A percentile compares a stretch with the other conserved stretches of the same genome.
phyloP scores from a whole-genome alignment of 2,113 vertebrate genomes.

The Sula dactylatra region DNA sequence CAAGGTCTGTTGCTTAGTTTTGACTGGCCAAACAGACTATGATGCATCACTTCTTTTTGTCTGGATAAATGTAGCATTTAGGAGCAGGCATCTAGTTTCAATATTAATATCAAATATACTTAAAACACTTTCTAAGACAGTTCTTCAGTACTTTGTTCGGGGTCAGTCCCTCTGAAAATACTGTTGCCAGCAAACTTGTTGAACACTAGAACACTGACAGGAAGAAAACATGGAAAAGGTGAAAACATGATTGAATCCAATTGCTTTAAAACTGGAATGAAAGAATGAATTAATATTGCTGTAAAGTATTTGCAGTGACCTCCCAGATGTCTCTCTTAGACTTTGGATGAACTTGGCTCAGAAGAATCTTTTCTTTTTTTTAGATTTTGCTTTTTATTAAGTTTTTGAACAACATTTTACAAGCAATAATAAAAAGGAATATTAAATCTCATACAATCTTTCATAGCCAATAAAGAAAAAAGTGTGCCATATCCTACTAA shows the following conservation, averaged over 20 bases:
- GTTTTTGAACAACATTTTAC: constrained; percentile 25
- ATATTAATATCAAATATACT: background rate
- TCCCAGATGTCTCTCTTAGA: background rate
- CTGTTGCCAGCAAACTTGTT: background rate
- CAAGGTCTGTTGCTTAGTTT: background rate
- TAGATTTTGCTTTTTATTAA: background rate
- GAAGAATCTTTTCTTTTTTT: background rate
- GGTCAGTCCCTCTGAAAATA: background rate
- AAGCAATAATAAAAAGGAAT: constrained; percentile 18
- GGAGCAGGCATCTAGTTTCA: background rate
- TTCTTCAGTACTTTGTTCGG: background rate
- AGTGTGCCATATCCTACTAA: background rate
- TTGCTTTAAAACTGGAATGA: background rate
- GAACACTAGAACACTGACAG: background rate
- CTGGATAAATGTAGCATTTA: background rate
- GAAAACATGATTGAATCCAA: background rate
- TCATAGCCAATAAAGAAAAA: background rate
- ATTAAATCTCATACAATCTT: background rate
- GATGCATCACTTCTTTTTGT: background rate
- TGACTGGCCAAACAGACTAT: background rate
- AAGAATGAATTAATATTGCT: background rate
- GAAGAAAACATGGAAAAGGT: background rate
- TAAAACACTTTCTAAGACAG: background rate
- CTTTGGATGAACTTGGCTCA: constrained; percentile 18
- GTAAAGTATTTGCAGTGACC: background rate